Evolutionary conservation across 2,113 vertebrate genomes (phyloP).

Genomic region (Rissa tridactyla): DNA sequence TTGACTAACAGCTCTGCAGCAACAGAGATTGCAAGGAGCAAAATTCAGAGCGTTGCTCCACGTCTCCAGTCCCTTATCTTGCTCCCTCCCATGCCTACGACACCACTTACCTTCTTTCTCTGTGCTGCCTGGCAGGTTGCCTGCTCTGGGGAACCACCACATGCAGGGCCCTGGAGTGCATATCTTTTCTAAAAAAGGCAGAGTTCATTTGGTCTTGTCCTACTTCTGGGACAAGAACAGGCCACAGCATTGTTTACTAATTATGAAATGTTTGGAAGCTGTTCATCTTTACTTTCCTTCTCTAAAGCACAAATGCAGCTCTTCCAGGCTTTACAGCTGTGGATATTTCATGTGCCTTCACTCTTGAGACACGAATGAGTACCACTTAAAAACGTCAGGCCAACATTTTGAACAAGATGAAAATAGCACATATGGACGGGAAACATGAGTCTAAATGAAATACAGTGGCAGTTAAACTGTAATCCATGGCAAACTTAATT

Average conservation of each 20-base stretch:
- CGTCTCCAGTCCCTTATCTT: too few species aligned
- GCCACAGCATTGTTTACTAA: conserved; percentile 11
- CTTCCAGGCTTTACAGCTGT: neutral
- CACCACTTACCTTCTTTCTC: neutral
- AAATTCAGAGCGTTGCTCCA: neutral
- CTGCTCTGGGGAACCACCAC: neutral
- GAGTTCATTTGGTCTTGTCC: neutral
- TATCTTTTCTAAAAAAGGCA: neutral
- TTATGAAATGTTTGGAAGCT: neutral
- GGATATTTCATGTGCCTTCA: neutral
- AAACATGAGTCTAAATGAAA: neutral
- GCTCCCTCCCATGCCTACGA: neutral
- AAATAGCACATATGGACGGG: neutral
- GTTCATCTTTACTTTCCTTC: neutral
- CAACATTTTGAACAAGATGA: neutral
- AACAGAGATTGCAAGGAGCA: neutral
- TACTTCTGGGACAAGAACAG: neutral
- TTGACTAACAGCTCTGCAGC: neutral
- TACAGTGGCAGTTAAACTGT: neutral
- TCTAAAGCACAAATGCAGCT: neutral
- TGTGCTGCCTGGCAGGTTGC: neutral
- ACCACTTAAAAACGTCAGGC: neutral
- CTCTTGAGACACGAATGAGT: neutral
- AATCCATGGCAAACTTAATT: neutral
- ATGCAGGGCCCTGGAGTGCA: neutral